phyloP scores from a whole-genome alignment of 2,113 vertebrate genomes.

The Carassius gibelio region DNA sequence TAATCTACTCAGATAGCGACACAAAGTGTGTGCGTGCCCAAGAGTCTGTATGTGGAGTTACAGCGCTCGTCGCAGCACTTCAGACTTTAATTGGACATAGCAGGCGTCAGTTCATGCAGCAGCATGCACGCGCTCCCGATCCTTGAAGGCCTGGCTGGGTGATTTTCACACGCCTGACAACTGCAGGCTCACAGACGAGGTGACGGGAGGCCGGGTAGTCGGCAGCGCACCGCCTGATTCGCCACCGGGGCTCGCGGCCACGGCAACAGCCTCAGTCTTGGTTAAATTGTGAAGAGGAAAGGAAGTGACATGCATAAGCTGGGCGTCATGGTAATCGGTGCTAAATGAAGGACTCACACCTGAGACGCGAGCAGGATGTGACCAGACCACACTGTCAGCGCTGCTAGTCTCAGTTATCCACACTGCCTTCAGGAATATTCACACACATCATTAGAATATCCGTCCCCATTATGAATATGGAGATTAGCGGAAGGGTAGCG shows the following conservation, averaged over 20 bases:
- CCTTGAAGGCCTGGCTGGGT: conserved; percentile 67
- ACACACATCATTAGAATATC: conserved; percentile 80
- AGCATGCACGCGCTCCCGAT: conserved; percentile 57
- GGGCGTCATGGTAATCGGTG: conserved; percentile 81
- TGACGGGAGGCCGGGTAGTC: conserved; percentile 60
- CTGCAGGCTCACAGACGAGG: conserved; percentile 76
- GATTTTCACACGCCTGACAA: conserved; percentile 77
- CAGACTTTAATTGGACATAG: conserved; percentile 76
- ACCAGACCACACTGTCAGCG: conserved; percentile 74
- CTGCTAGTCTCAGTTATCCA: conserved; percentile 71
- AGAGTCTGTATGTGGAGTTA: conserved; percentile 58
- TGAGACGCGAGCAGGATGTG: conserved; percentile 75
- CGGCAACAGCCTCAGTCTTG: conserved; percentile 60
- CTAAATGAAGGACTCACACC: conserved; percentile 81
- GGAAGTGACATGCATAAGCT: conserved; percentile 82
- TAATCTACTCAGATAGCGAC: conserved; percentile 43
- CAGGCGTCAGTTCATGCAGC: conserved; percentile 67
- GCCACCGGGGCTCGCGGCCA: conserved; percentile 69
- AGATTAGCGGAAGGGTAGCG: conserved; percentile 52
- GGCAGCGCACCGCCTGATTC: conserved; percentile 69
- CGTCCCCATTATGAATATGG: conserved; percentile 69
- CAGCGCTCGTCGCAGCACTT: conserved; percentile 65
- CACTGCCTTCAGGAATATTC: conserved; percentile 77
- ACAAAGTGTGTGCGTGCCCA: conserved; percentile 35
- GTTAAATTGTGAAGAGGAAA: conserved; percentile 82